Evolutionary conservation across 2,797 vertebrate genomes (phyloP).

Genomic region (Chelmon rostratus): DNA sequence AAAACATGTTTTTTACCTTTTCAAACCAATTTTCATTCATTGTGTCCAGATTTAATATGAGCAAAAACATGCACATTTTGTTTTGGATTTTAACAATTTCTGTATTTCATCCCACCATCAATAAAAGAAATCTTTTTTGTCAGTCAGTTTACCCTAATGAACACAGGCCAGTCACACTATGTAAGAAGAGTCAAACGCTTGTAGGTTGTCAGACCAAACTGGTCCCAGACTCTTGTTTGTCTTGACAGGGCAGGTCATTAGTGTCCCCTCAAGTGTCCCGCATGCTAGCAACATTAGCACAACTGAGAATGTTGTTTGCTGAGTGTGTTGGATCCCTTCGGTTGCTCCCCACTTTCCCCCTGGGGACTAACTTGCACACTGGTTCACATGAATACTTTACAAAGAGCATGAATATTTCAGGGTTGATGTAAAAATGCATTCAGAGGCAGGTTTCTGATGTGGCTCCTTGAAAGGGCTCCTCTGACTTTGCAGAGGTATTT

Average conservation of each 20-base stretch:
- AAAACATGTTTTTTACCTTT: background rate
- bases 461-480: constrained; percentile 77
- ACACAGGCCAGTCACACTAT: background rate
- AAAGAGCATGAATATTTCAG: constrained; percentile 85
- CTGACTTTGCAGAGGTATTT: constrained; percentile 79
- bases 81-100: background rate
- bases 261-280: constrained; percentile 69
- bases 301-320: constrained; percentile 73
- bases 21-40: background rate
- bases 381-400: constrained; percentile 86
- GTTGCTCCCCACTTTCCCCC: constrained; percentile 71
- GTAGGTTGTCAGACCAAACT: constrained; percentile 47
- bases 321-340: constrained; percentile 74
- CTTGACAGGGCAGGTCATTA: constrained; percentile 73
- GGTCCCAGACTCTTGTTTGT: constrained; percentile 48
- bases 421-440: constrained; percentile 82
- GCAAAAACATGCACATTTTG: background rate
- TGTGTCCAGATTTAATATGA: background rate
- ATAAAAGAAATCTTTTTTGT: background rate
- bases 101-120: background rate
- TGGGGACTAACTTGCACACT: constrained; percentile 79
- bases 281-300: constrained; percentile 74
- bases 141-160: background rate
- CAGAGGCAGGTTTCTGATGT: constrained; percentile 79
- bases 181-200: constrained; percentile 36